Percentiles rank a stretch among this genome's conserved stretches.
Conservation (phyloP, 1,140 invertebrate species). For the Microvelia longipes region DNA sequence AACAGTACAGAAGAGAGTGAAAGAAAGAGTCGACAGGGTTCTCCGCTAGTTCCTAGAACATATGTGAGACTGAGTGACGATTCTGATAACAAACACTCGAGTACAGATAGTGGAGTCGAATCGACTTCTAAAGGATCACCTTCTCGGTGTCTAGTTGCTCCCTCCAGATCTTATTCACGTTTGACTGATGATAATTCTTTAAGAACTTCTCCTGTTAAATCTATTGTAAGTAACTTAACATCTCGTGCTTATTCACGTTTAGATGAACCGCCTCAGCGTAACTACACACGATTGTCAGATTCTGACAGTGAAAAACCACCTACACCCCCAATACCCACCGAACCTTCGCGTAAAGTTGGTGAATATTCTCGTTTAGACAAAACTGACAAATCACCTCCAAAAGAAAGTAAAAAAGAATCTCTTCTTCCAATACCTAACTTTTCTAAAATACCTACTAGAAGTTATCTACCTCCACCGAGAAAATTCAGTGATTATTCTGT, state of each 20-base stretch:
- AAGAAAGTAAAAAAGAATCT: constrained; percentile 1
- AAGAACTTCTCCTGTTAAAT: constrained; percentile 6
- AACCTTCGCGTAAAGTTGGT: background rate
- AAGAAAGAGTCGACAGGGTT: constrained; percentile 1
- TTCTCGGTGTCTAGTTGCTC: constrained; percentile 2
- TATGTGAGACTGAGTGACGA: constrained; percentile 2
- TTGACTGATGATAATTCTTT: constrained; percentile 11
- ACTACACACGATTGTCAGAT: constrained; percentile 7
- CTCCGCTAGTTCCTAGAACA: background rate
- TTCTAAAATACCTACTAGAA: constrained; percentile 6
- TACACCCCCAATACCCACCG: background rate
- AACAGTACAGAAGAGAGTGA: constrained; percentile 10
- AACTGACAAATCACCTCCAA: background rate
- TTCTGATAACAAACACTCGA: background rate
- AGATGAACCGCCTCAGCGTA: constrained; percentile 7
- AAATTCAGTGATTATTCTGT: constrained; percentile 22
- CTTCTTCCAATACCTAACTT: background rate
- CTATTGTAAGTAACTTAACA: constrained; percentile 4
- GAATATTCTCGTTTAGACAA: background rate
- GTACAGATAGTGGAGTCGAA: constrained; percentile 4
- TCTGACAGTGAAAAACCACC: constrained; percentile 3
- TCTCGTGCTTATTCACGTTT: constrained; percentile 5
- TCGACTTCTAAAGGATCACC: constrained; percentile 6
- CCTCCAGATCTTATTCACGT: constrained; percentile 13
- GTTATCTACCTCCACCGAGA: constrained; percentile 22